A percentile compares a stretch with the other conserved stretches of the same genome.
phyloP scores from a whole-genome alignment of 2,888 invertebrate genomes.

The Oasisia sp. region DNA sequence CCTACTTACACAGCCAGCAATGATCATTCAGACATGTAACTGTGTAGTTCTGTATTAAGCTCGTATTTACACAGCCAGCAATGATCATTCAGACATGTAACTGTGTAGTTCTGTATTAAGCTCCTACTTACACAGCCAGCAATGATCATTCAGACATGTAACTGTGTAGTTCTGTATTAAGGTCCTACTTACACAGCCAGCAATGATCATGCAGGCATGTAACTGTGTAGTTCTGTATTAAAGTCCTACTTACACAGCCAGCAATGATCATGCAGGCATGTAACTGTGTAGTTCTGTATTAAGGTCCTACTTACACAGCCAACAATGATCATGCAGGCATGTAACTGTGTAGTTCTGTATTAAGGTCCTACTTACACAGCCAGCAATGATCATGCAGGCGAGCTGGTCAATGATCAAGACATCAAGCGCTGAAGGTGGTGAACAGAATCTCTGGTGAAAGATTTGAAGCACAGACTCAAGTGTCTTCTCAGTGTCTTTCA shows the following conservation, averaged over 20 bases:
- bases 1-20: background rate
- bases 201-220: background rate
- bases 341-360: background rate
- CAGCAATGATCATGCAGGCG: slow-evolving; percentile 96
- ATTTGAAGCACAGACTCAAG: slow-evolving; percentile 95
- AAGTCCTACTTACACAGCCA: background rate
- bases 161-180: background rate
- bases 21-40: background rate
- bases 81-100: background rate
- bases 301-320: background rate
- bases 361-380: slow-evolving; percentile 57
- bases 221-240: background rate
- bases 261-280: background rate
- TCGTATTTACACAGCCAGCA: background rate
- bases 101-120: background rate
- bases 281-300: background rate
- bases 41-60: background rate
- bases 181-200: background rate
- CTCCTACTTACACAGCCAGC: background rate
- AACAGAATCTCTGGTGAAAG: slow-evolving; percentile 93
- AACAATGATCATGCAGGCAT: background rate
- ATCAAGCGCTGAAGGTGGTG: slow-evolving; percentile 91
- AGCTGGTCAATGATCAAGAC: slow-evolving; percentile 95
- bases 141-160: background rate
- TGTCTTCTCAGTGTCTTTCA: slow-evolving; percentile 92